phyloP scores from a whole-genome alignment of 2,797 vertebrate genomes.

The Dicrostonyx torquatus region DNA sequence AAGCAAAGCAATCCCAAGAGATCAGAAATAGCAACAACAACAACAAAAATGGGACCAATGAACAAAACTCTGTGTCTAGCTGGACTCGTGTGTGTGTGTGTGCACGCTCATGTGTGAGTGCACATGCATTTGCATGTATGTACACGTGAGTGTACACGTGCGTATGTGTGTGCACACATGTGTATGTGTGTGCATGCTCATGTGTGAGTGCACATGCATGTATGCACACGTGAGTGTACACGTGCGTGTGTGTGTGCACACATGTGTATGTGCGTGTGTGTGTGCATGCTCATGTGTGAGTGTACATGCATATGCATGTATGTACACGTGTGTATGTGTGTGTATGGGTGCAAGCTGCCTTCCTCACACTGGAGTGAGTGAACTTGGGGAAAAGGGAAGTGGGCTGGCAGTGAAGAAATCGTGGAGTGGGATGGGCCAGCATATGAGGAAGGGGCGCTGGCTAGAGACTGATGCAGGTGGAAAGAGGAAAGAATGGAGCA shows the following conservation, averaged over 20 bases:
- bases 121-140: no score
- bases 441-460: background rate
- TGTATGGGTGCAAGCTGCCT: slow-evolving; percentile 92
- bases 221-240: no score
- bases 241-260: no score
- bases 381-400: background rate
- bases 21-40: background rate
- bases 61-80: background rate
- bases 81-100: background rate
- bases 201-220: background rate
- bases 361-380: slow-evolving; percentile 94
- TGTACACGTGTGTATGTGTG: background rate
- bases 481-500: background rate
- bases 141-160: background rate
- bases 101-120: background rate
- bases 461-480: background rate
- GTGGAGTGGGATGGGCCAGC: background rate
- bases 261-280: no score
- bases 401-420: background rate
- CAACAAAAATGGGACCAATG: background rate
- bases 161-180: no score
- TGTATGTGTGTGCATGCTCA: background rate
- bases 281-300: no score
- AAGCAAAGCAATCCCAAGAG: background rate
- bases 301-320: no score